Evolutionary conservation across 2,113 vertebrate species (phyloP), one percentile per base, ranked within the genome.

Genomic region (Oncorhynchus kisutch): DNA sequence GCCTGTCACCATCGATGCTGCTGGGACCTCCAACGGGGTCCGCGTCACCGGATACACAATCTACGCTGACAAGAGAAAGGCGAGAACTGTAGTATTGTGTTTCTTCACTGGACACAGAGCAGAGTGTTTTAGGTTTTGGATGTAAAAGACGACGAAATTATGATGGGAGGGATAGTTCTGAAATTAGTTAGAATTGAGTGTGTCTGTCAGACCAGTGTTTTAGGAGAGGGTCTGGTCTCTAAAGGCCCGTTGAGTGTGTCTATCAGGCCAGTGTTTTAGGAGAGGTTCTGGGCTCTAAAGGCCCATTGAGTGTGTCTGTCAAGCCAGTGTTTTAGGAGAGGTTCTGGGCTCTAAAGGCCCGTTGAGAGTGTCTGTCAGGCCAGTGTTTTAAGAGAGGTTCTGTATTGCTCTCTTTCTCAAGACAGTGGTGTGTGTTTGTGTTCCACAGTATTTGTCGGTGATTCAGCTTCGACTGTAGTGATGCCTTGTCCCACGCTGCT

Each of bases 21-120:
- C 96, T 0, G 98, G 98, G 3, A 98, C 97, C 18, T 99, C 98
- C 75, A 99, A 99, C 0, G 97, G 97, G 1, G 96, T 98, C 67
- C 94, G 94, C 20, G 97, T 99, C 82, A 97, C 95, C 0, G 98
- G 98, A 59, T 99, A 99, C 0, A 96, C 95, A 0, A 91, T 99
- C 74, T 99, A 97, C 1, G 95, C 95, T 0, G 97, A 99, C 39
- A 94, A 94, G 82, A 96, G 94, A 87, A 99, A 99, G 95, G 98
- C 95, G 39, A 11, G 79, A 67, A 67, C 67, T 4, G n/a, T 20
- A 5, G 2, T n/a, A 1, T 8, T 31, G 66, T 49, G 70, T 27
- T 72, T 45, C 39, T 45, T 2, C 39, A 45, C 11, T 1, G n/a
- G 60, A 20, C 5, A 11, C 60, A 62, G 60, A 66, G 3, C 64